Evolutionary conservation across 1,140 invertebrate genomes (phyloP).

Genomic region (Diabrotica virgifera): DNA sequence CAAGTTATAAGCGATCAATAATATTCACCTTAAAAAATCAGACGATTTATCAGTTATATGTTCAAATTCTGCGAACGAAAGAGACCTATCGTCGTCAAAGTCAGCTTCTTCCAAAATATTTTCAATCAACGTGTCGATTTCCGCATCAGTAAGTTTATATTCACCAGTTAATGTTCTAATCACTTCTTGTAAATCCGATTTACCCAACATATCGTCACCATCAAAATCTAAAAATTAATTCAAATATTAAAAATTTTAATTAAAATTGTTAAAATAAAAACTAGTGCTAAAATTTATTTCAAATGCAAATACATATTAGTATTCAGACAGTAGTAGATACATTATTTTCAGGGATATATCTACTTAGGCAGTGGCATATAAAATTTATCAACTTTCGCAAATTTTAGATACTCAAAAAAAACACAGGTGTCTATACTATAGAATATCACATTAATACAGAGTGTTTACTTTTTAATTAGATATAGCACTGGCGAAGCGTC

Average conservation of each 20-base stretch:
- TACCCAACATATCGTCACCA: conserved; percentile 84
- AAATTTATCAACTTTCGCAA: too few species aligned
- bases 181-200: conserved; percentile 71
- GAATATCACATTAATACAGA: too few species aligned
- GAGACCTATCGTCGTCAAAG: conserved; percentile 85
- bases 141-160: conserved; percentile 61
- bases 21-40: conserved; percentile 77
- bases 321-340: too few species aligned
- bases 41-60: conserved; percentile 91
- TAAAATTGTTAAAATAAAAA: not conserved
- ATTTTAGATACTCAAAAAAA: too few species aligned
- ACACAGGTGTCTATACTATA: too few species aligned
- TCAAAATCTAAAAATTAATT: conserved; percentile 74
- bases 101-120: conserved; percentile 87
- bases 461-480: too few species aligned
- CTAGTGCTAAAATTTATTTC: too few species aligned
- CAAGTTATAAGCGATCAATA: not conserved
- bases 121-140: conserved; percentile 68
- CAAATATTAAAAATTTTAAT: not conserved
- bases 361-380: too few species aligned
- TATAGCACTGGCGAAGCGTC: too few species aligned
- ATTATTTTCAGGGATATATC: too few species aligned
- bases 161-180: conserved; percentile 69
- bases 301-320: too few species aligned
- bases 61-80: conserved; percentile 93